Conservation (phyloP, 2,113 vertebrate genomes). For the Gymnobelideus leadbeateri region DNA sequence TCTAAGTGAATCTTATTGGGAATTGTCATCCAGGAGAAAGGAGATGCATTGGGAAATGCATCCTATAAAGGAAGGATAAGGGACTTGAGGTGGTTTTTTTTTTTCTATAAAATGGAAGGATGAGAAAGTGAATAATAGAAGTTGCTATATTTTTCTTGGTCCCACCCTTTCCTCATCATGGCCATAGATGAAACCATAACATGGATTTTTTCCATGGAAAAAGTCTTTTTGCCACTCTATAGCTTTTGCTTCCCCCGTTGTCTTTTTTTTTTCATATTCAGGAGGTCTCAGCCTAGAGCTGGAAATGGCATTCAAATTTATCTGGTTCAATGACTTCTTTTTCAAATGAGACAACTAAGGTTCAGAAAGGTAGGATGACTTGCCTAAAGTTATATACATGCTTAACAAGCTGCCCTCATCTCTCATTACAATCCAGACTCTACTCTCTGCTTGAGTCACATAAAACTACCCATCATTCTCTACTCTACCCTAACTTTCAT, state of each 20-base stretch:
- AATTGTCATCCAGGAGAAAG: not conserved
- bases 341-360: not conserved
- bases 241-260: not conserved
- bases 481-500: not conserved
- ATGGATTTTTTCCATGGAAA: not conserved
- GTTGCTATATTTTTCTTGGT: not conserved
- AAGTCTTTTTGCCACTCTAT: not conserved
- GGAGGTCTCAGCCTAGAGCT: not conserved
- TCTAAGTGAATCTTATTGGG: not conserved
- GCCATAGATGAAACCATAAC: not conserved
- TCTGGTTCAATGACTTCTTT: not conserved
- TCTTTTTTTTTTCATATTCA: not conserved
- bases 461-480: not conserved
- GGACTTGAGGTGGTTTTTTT: not conserved
- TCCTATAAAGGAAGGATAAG: not conserved
- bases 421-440: not conserved
- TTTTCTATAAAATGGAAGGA: not conserved
- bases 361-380: not conserved
- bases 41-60: not conserved
- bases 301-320: not conserved
- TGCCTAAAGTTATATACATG: not conserved
- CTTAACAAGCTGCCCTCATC: too few species aligned
- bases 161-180: not conserved
- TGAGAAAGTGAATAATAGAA: not conserved
- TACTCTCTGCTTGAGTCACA: not conserved